Conservation (phyloP, 2,797 vertebrate species). For the Leptatherina wallacei region DNA sequence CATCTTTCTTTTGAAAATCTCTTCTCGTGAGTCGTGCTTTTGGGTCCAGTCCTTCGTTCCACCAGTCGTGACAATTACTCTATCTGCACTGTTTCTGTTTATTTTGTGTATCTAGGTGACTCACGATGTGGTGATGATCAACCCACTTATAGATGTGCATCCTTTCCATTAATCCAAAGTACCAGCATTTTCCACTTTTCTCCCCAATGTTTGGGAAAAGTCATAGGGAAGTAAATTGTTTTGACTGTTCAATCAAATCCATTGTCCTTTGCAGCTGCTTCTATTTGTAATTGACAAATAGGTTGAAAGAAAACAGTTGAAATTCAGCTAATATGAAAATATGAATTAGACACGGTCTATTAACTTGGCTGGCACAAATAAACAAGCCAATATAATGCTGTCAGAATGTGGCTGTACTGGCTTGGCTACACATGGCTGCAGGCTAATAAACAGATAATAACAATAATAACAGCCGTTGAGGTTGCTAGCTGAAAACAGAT, state of each 20-base stretch:
- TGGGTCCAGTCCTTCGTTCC: too few species aligned
- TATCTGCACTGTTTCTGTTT: too few species aligned
- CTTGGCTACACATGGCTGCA: background rate
- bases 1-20: too few species aligned
- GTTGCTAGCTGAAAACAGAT: background rate
- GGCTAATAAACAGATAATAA: background rate
- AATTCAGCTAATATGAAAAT: constrained; percentile 1
- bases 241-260: background rate
- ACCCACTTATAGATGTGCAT: too few species aligned
- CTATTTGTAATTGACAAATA: background rate
- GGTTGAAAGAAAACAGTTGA: background rate
- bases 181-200: too few species aligned
- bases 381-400: background rate
- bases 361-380: background rate
- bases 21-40: too few species aligned
- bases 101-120: too few species aligned
- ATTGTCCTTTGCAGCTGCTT: background rate
- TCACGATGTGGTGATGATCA: too few species aligned
- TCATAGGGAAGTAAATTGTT: background rate
- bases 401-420: background rate
- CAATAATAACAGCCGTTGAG: background rate
- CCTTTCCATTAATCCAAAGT: too few species aligned
- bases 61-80: too few species aligned
- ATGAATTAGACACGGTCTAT: background rate
- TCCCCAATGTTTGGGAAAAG: background rate